A percentile compares a stretch with the other conserved stretches of the same genome.
phyloP scores from a whole-genome alignment of 2,888 invertebrate genomes.

The Eurytoma californica region DNA sequence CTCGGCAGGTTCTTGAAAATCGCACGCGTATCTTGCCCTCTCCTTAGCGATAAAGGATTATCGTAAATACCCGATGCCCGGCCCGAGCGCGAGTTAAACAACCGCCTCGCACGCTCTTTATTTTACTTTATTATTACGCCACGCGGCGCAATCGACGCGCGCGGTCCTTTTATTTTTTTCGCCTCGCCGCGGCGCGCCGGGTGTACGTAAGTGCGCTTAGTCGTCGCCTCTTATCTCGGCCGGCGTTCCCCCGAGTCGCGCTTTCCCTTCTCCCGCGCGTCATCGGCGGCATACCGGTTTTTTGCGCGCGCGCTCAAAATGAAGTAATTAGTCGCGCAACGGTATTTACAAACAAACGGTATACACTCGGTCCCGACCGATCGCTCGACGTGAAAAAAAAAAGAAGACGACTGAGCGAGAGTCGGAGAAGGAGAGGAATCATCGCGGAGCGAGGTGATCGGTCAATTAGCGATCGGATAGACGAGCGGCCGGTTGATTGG shows the following conservation, averaged over 20 bases:
- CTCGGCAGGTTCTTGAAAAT: constrained; percentile 48
- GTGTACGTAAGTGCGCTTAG: too few relatives aligned
- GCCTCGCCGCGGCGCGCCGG: too few relatives aligned
- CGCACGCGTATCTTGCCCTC: constrained; percentile 44
- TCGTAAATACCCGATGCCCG: constrained; percentile 58
- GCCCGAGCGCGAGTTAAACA: constrained; percentile 26
- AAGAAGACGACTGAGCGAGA: too few relatives aligned
- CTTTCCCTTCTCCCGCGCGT: background rate
- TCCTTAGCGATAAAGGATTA: constrained; percentile 71
- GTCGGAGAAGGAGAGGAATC: too few relatives aligned
- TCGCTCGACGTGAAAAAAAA: too few relatives aligned
- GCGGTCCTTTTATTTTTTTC: too few relatives aligned
- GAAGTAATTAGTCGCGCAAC: constrained; percentile 5
- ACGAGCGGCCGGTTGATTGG: background rate
- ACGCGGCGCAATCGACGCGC: too few relatives aligned
- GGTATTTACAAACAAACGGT: constrained; percentile 17
- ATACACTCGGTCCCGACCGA: too few relatives aligned
- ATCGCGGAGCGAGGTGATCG: too few relatives aligned
- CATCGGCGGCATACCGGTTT: too few relatives aligned
- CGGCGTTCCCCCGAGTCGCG: background rate
- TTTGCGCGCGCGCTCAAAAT: background rate
- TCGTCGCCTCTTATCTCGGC: too few relatives aligned
- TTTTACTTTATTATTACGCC: constrained; percentile 2
- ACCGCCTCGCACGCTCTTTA: background rate
- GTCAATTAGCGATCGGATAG: too few relatives aligned